Conservation (phyloP, 2,113 vertebrate species). For the Pholis gunnellus region DNA sequence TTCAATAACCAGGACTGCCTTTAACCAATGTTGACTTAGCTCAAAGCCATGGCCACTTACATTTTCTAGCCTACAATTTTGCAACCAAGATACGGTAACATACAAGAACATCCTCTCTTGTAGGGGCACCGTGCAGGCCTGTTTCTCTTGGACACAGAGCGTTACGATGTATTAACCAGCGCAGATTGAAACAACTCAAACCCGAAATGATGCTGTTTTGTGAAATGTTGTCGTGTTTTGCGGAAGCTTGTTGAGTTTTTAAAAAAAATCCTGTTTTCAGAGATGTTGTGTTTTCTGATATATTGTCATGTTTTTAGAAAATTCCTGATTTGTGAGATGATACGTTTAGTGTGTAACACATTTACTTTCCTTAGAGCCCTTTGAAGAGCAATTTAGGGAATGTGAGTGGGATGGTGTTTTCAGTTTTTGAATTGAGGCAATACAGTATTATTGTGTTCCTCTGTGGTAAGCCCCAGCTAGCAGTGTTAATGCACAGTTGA, state of each 20-base stretch:
- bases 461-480: conserved; percentile 33
- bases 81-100: too few species aligned
- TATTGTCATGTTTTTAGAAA: neutral
- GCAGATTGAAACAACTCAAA: neutral
- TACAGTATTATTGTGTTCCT: conserved; percentile 24
- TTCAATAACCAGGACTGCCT: neutral
- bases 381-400: neutral
- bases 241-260: neutral
- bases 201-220: neutral
- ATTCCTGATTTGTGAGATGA: neutral
- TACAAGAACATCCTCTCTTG: too few species aligned
- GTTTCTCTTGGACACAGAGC: too few species aligned
- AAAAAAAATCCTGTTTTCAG: too few species aligned
- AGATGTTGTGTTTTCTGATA: neutral
- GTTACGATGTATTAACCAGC: too few species aligned
- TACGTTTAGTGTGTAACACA: neutral
- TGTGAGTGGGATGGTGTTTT: neutral
- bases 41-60: neutral
- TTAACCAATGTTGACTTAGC: neutral
- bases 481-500: conserved; percentile 74
- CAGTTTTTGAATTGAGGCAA: conserved; percentile 32
- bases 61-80: too few species aligned
- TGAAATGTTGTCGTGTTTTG: neutral
- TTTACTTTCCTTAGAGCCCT: conserved; percentile 14
- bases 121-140: neutral